Percentiles rank a stretch among this genome's conserved stretches.
Evolutionary conservation across 2,113 vertebrate genomes (phyloP).

Genomic region (Ia io): DNA sequence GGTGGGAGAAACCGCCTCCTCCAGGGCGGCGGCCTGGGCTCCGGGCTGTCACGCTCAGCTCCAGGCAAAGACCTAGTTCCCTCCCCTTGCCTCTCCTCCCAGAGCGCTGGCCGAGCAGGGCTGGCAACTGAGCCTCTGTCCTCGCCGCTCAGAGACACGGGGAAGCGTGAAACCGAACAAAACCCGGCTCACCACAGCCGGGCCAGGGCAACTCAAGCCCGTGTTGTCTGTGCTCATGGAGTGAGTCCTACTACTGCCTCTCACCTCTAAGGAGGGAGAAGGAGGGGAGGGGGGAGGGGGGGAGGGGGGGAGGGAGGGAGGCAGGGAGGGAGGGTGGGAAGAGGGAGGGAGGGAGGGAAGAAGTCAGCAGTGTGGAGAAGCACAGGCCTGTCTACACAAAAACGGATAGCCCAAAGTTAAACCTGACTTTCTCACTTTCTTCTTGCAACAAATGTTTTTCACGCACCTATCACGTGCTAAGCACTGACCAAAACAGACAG

Average conservation of each 20-base stretch:
- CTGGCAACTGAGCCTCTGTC: background rate
- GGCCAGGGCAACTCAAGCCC: background rate
- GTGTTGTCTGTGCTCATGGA: accelerated
- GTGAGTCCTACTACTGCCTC: background rate
- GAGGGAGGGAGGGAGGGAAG: accelerated
- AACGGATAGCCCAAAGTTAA: background rate
- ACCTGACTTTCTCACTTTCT: background rate
- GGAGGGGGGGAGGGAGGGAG: accelerated
- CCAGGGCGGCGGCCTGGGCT: too few relatives aligned
- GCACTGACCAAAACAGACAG: background rate
- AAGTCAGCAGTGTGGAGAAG: background rate
- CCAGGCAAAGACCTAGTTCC: background rate
- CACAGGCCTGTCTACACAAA: background rate
- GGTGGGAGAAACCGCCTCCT: background rate
- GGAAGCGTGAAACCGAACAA: background rate
- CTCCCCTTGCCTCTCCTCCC: background rate
- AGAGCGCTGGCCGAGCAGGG: background rate
- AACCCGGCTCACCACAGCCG: background rate
- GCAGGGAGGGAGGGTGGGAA: accelerated
- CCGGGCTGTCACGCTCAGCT: background rate
- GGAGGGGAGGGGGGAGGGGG: too few relatives aligned
- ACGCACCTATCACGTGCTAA: background rate
- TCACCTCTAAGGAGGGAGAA: background rate
- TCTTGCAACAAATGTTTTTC: background rate
- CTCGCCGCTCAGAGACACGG: background rate